phyloP scores from a whole-genome alignment of 2,113 vertebrate genomes.

The Notarius quadriscutis region DNA sequence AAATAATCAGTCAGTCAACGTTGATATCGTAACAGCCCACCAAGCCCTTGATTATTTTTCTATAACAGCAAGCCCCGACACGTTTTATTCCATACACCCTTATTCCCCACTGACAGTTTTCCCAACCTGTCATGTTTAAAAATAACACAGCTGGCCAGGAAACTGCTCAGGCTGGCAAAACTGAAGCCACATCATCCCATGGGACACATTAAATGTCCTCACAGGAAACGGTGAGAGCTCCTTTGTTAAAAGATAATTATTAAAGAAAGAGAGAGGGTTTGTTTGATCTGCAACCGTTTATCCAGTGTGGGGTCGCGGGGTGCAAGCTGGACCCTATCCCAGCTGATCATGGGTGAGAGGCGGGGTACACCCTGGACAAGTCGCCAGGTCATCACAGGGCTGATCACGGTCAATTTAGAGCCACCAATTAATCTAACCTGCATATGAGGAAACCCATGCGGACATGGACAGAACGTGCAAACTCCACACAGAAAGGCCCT shows the following conservation, averaged over 20 bases:
- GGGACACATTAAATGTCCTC: neutral
- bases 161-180: neutral
- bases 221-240: neutral
- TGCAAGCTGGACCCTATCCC: no score
- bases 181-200: neutral
- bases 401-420: no score
- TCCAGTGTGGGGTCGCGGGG: no score
- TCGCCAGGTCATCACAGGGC: no score
- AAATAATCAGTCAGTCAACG: neutral
- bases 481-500: no score
- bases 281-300: no score
- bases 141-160: neutral
- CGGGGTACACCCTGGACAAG: no score
- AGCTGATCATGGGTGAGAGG: no score
- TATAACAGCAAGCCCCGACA: neutral
- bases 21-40: neutral
- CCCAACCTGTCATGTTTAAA: neutral
- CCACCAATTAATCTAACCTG: no score
- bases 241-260: neutral
- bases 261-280: neutral
- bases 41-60: neutral
- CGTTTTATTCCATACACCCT: neutral
- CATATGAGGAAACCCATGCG: no score
- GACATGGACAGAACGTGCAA: no score
- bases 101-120: neutral